Base-by-base conservation (phyloP, 1,140 invertebrate species). In the Macrobrachium nipponense region DNA sequence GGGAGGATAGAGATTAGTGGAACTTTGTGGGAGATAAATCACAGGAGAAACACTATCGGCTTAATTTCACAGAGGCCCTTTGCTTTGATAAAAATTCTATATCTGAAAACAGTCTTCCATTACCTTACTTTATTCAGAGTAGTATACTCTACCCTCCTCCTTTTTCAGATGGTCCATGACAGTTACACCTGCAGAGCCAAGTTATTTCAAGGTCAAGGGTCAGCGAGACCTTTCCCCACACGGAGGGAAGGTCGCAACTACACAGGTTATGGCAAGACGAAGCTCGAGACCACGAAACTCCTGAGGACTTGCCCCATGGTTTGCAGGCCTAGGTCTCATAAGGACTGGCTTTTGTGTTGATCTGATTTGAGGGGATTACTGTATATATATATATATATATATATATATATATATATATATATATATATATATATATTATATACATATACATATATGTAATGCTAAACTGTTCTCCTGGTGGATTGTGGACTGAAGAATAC, bases 351-450 rank as follows among this genome's bases (percentile, higher is more conserved):
- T 27, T 70, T 70, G 4, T 70, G 68, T n/a, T 70, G 20, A 70
- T 43, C 20, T 15, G 27, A 51, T 51, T 51, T 51, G 7, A 10
- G 23, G 17, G 17, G 68, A 3, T 6, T 8, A 23, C 66, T 68
- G 12, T 15, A 68, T 68, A 23, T 70, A 17, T 70, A 36, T 70
- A 23, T 70, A 70, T 70, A 70, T 70, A n/a, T 70, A 12, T 70
- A n/a, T 70, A 36, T 36, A n/a, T 70, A 5, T 70, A 10, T 23
- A 70, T 27, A 2, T 70, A n/a, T 70, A 70, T 70, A 36, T 70
- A 27, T 36, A 27, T 70, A 7, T 70, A 66, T 70, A 70, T 70
- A n/a, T 70, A 70, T 27, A 5, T 70, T n/a, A n/a, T n/a, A n/a
- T n/a, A n/a, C n/a, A n/a, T n/a, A n/a, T n/a, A n/a, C n/a, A 70